phyloP scores from a whole-genome alignment of 2,113 vertebrate species.

The Catharus fuscescens region DNA sequence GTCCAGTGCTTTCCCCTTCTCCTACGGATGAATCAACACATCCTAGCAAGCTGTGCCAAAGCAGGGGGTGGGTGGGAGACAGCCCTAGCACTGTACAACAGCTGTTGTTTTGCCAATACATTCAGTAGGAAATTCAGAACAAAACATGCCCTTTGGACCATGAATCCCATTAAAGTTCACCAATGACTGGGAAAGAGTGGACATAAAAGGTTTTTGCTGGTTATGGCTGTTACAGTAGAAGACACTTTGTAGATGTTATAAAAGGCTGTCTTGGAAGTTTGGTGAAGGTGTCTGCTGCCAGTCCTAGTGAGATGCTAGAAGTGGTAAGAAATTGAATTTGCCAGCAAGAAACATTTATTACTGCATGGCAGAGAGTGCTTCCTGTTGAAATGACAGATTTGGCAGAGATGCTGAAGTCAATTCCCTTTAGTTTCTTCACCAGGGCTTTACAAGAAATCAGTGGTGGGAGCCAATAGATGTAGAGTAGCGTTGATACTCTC shows the following conservation, averaged over 20 bases:
- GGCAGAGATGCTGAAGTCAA: background rate
- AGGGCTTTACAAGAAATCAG: background rate
- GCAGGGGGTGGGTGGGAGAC: constrained; percentile 49
- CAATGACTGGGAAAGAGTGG: background rate
- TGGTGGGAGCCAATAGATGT: background rate
- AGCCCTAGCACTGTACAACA: constrained; percentile 22
- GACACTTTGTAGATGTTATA: background rate
- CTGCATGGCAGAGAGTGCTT: constrained; percentile 2
- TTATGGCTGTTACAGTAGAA: background rate
- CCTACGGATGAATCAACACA: constrained; percentile 53
- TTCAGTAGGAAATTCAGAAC: constrained; percentile 11
- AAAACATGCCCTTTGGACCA: constrained; percentile 12
- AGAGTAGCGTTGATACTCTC: background rate
- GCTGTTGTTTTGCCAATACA: constrained; percentile 48
- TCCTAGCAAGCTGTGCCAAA: background rate
- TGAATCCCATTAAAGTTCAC: background rate
- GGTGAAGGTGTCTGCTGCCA: background rate
- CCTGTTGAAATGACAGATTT: constrained; percentile 16
- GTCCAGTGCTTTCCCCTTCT: constrained; percentile 62
- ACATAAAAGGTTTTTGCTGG: background rate
- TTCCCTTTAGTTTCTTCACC: constrained; percentile 3
- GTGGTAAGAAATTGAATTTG: constrained; percentile 26
- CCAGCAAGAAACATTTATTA: constrained; percentile 39
- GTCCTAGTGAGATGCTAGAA: background rate
- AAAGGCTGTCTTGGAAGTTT: constrained; percentile 1